Base-by-base conservation (phyloP, 2,113 vertebrate genomes). In the Pagrus major region DNA sequence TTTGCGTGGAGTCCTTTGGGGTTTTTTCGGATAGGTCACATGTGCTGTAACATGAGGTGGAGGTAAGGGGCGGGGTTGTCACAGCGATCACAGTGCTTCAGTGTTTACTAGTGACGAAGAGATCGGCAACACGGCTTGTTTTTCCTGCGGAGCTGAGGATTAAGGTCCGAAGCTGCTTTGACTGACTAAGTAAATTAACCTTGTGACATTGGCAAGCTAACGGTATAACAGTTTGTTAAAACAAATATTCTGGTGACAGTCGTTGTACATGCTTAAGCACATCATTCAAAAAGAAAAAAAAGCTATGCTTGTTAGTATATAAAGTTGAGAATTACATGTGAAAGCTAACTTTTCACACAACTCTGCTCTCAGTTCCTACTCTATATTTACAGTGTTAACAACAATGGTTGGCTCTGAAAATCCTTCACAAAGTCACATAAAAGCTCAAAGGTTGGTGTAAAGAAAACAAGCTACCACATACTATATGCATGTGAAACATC, bases 151-250 rank as follows among this genome's bases (percentile, higher is more conserved):
- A 89, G 76, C 78, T 85, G 60, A 75, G 83, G 91, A 93, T 93
- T 94, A 92, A 78, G 75, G 59, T 75, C 66, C 80, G 88, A 91
- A 93, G 90, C 89, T 70, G 75, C 91, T 94, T 95, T 93, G 87
- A 89, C 65, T 59, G 74, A 78, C 81, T 92, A 93, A 93, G 92
- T 89, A 87, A 89, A 92, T 93, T 93, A 92, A 91, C 90, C 88
- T 84, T 83, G 47, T 91, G 92, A 93, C 89, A 92, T 72, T 84
- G 84, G 78, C 80, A 52, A 84, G 86, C 86, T 76, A 78, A 74
- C 59, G 58, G 76, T 75, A 64, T 65, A 61, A 70, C 56, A 60
- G 47, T 76, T 86, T 61, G 52, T 61, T 83, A 68, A 83, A 91
- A 88, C 83, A 92, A 87, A 79, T 44, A 39, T n/a, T 63, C 9